Evolutionary conservation across 1,140 invertebrate genomes (phyloP).

Genomic region (Penaeus indicus): DNA sequence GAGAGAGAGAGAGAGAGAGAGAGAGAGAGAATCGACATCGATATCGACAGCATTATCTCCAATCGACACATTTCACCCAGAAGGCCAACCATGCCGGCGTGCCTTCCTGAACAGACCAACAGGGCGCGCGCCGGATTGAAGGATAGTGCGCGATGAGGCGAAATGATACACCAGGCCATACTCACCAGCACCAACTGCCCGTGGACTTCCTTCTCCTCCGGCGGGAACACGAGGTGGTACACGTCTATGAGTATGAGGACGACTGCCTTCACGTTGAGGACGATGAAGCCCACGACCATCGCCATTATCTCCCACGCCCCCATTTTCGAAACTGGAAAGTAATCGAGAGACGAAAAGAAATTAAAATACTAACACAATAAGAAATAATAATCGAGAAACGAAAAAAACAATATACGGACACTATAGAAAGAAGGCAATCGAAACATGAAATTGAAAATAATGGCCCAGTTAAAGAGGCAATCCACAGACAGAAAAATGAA

Average conservation of each 20-base stretch:
- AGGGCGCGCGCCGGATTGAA: no score
- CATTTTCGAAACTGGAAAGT: constrained; percentile 1
- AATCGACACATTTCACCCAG: no score
- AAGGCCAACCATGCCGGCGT: no score
- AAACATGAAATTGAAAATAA: no score
- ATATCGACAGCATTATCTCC: no score
- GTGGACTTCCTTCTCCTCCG: constrained; percentile 44
- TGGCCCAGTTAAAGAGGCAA: no score
- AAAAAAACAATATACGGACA: neutral
- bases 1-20: constrained; percentile 24
- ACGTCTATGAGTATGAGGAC: constrained; percentile 25
- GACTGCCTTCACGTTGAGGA: constrained; percentile 52
- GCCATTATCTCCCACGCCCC: constrained; percentile 36
- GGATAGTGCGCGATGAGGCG: no score
- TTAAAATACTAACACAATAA: neutral
- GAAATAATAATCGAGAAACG: neutral
- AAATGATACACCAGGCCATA: neutral
- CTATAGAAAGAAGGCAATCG: no score
- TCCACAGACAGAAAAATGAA: no score
- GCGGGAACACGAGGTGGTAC: constrained; percentile 35
- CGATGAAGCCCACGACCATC: constrained; percentile 34
- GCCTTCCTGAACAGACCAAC: no score
- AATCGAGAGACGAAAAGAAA: neutral
- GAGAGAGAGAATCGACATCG: constrained; percentile 2
- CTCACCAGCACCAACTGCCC: constrained; percentile 53